Conservation (phyloP, 2,888 invertebrate genomes). For the Adineta ricciae region DNA sequence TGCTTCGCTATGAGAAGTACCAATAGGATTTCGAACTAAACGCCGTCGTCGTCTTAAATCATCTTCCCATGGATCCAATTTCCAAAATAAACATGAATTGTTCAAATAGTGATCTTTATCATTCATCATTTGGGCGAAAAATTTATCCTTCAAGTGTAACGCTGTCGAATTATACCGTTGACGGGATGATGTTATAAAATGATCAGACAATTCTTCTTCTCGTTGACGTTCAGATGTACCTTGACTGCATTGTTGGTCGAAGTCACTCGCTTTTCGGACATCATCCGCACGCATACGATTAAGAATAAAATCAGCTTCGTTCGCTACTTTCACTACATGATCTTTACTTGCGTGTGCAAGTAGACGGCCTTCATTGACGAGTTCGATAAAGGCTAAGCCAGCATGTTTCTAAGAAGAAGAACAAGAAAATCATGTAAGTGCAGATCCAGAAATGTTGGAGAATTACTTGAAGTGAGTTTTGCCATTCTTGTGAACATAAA, state of each 20-base stretch:
- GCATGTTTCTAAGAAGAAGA: conserved; percentile 69
- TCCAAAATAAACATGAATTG: conserved; percentile 61
- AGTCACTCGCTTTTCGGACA: conserved; percentile 90
- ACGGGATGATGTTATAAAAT: conserved; percentile 84
- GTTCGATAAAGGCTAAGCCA: conserved; percentile 94
- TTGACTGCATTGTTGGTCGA: conserved; percentile 77
- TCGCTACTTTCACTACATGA: conserved; percentile 95
- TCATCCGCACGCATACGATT: conserved; percentile 97
- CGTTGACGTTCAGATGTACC: conserved; percentile 76
- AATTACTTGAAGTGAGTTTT: conserved; percentile 76
- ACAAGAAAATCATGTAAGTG: not conserved
- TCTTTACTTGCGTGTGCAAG: conserved; percentile 97
- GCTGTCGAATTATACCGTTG: conserved; percentile 85
- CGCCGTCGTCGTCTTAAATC: conserved; percentile 86
- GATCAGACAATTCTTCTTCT: conserved; percentile 93
- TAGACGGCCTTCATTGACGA: conserved; percentile 90
- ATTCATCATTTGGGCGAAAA: conserved; percentile 56
- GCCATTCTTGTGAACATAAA: conserved; percentile 98
- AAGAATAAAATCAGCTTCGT: conserved; percentile 96
- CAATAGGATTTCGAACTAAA: conserved; percentile 85
- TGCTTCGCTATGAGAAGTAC: conserved; percentile 79
- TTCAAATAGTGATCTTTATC: conserved; percentile 60
- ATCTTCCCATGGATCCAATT: conserved; percentile 97
- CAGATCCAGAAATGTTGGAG: too few relatives aligned
- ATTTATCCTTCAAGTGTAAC: conserved; percentile 66